Conservation (phyloP, 2,113 vertebrate species). For the Patagioenas fasciata region DNA sequence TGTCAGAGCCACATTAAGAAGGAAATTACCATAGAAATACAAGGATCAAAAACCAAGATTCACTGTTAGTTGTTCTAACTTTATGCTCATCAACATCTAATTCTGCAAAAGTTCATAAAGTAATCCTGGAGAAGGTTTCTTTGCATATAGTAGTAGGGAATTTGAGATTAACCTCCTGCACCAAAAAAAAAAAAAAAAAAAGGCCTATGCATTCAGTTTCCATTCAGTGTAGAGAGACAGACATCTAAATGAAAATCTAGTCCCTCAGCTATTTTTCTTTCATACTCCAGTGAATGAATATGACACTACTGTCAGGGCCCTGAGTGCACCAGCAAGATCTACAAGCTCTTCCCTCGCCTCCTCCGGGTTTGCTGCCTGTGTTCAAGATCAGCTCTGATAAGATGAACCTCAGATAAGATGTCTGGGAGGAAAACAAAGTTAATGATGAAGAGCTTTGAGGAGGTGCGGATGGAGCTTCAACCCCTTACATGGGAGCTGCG, state of each 20-base stretch:
- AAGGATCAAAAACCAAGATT: not conserved
- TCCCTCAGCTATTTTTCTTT: slow-evolving; percentile 28
- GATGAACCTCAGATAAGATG: not conserved
- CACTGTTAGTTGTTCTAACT: not conserved
- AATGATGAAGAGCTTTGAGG: not conserved
- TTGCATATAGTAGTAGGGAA: not conserved
- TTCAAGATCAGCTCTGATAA: not conserved
- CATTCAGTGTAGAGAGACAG: not conserved
- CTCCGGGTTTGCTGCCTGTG: not conserved
- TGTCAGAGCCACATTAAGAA: not conserved
- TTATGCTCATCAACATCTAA: not conserved
- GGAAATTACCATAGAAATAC: not conserved
- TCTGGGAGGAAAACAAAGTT: not conserved
- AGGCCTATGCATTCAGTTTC: not conserved
- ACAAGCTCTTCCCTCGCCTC: not conserved
- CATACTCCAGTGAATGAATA: not conserved
- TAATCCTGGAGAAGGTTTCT: not conserved
- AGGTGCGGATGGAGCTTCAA: not conserved
- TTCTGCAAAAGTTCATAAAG: not conserved
- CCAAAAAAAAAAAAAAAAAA: not conserved
- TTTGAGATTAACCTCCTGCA: not conserved
- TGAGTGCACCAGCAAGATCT: not conserved
- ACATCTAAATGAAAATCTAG: slow-evolving; percentile 68
- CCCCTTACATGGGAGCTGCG: not conserved
- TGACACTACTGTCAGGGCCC: not conserved